Evolutionary conservation across 2,888 invertebrate species (phyloP).

Genomic region (Apomyelois bistriatella): DNA sequence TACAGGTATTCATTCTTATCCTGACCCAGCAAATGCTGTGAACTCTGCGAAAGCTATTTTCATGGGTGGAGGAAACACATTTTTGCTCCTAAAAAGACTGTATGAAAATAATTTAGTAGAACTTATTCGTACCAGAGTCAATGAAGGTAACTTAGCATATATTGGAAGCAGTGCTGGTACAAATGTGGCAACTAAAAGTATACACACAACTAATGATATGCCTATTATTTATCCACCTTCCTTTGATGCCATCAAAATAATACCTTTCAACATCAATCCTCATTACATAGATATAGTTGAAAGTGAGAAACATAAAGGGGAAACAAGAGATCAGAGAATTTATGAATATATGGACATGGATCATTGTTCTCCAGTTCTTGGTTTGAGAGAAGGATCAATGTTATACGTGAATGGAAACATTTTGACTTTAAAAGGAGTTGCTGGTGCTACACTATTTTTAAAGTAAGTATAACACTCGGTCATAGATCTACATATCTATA

Average conservation of each 20-base stretch:
- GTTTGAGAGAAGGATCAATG: constrained; percentile 85
- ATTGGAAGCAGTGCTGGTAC: constrained; percentile 91
- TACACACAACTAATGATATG: constrained; percentile 94
- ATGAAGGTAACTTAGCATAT: constrained; percentile 83
- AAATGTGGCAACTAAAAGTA: constrained; percentile 89
- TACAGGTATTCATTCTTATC: constrained; percentile 82
- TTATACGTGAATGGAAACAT: constrained; percentile 80
- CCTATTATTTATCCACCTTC: constrained; percentile 89
- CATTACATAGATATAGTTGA: constrained; percentile 86
- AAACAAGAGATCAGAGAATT: constrained; percentile 88
- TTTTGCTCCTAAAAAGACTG: constrained; percentile 84
- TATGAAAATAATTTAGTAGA: constrained; percentile 84
- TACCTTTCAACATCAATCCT: constrained; percentile 92
- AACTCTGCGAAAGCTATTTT: constrained; percentile 84
- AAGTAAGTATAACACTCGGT: constrained; percentile 70
- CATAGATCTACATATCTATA: too few relatives aligned
- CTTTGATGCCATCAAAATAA: constrained; percentile 85
- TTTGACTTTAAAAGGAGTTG: constrained; percentile 81
- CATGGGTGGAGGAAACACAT: constrained; percentile 91
- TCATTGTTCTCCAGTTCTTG: constrained; percentile 82
- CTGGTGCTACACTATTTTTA: constrained; percentile 82
- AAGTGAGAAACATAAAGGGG: constrained; percentile 85
- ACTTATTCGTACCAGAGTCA: constrained; percentile 81
- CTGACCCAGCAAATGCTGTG: constrained; percentile 79
- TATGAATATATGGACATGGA: constrained; percentile 83